Evolutionary conservation across 2,888 invertebrate genomes (phyloP).

Genomic region (Poecilobothrus nobilitatus): DNA sequence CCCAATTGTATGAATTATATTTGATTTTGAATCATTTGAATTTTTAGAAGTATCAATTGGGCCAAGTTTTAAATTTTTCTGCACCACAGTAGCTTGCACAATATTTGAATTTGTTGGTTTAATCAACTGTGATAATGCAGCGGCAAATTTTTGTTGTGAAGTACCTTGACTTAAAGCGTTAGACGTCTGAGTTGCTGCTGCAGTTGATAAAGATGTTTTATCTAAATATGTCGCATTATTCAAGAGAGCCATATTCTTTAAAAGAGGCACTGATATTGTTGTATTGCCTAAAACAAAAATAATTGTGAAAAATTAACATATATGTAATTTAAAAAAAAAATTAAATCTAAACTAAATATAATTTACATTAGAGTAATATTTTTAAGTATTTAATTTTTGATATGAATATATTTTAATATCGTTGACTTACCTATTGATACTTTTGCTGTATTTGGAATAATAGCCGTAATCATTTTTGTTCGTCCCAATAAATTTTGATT

Average conservation of each 20-base stretch:
- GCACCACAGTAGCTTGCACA: slow-evolving; percentile 35
- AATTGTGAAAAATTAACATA: background rate
- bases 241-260: slow-evolving; percentile 28
- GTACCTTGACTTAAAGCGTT: slow-evolving; percentile 33
- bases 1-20: slow-evolving; percentile 21
- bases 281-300: slow-evolving; percentile 29
- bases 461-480: slow-evolving; percentile 41
- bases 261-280: slow-evolving; percentile 42
- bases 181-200: slow-evolving; percentile 24
- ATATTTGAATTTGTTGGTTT: slow-evolving; percentile 41
- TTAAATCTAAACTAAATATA: too few species aligned
- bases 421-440: slow-evolving; percentile 37
- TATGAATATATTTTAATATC: background rate
- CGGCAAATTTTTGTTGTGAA: slow-evolving; percentile 34
- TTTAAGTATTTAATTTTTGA: too few species aligned
- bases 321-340: too few species aligned
- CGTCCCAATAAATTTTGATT: background rate
- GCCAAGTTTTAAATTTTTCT: slow-evolving; percentile 29
- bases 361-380: too few species aligned
- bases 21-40: slow-evolving; percentile 41
- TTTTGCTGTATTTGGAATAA: slow-evolving; percentile 51
- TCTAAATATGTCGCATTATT: slow-evolving; percentile 30
- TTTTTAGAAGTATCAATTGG: slow-evolving; percentile 47
- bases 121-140: slow-evolving; percentile 38
- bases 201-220: slow-evolving; percentile 24